Evolutionary conservation across 2,888 invertebrate species (phyloP), one percentile per base, ranked within the genome.

Genomic region (Teleiodes luculella): DNA sequence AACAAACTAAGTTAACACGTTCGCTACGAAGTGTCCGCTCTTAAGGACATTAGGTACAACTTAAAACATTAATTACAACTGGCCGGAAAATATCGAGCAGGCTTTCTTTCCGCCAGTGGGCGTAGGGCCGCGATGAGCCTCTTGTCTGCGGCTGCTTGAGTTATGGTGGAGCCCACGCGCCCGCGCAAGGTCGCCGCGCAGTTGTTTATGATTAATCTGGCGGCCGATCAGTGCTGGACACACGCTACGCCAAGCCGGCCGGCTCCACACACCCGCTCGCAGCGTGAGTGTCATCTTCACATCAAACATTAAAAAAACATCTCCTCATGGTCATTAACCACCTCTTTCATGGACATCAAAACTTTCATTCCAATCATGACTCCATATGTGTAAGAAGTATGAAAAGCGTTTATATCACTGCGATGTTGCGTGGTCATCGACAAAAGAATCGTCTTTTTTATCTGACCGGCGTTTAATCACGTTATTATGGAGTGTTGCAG

Each of bases 201-300:
- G 55, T 55, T 55, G 53, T 45, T 83, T 83, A 86, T 87, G 88
- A 89, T 87, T 87, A 86, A 87, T 86, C 81, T 70, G 73, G 62
- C 70, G 72, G 72, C 62, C 71, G 72, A 81, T 76, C 80, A 80
- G 78, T 80, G 77, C 80, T 77, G 87, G 87, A 86, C 88, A 84
- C 73, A 76, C 77, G 76, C 72, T 67, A 72, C 66, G 65, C 73
- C 66, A 66, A 68, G 67, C 68, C 77, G 76, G 74, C 73, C 72
- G 79, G 69, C 67, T 70, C 13, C 72, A 67, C 61, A 61, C 59
- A 52, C 45, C 49, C 18, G 30, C 39, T 16, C 46, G 33, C 24
- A 31, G 28, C 41, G 53, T 37, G 33, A 46, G 47, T 43, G 30
- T 51, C 51, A 31, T 39, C 41, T 11, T 20, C 6, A 20, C 28